These are phyloP conservation scores for Metopia argyrocephala DNA, from an alignment of 2,888 invertebrate species.

Conservation along the genomic window DNA sequence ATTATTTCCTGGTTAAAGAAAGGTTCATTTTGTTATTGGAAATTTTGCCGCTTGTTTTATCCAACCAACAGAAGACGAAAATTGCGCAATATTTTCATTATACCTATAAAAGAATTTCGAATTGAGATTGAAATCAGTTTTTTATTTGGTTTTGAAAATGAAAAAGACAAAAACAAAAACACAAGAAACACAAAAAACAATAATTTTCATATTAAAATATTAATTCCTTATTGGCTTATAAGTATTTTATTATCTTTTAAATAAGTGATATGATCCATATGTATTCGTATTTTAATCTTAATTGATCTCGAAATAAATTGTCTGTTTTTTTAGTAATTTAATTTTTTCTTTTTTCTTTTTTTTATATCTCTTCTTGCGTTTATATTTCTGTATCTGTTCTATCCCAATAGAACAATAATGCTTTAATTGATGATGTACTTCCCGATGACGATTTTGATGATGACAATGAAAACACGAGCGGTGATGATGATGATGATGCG, in stretches of 20 bases:
- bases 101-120: constrained; percentile 20
- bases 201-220: constrained; percentile 19
- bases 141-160: constrained; percentile 23
- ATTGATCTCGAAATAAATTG: constrained; percentile 54
- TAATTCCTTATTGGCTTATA: background rate
- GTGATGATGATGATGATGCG: constrained; percentile 54
- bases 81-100: constrained; percentile 31
- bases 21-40: background rate
- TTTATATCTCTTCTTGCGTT: constrained; percentile 20
- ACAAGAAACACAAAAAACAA: constrained; percentile 15
- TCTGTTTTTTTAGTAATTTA: constrained; percentile 44
- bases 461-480: constrained; percentile 59
- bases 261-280: constrained; percentile 45
- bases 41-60: background rate
- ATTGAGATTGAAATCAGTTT: constrained; percentile 51
- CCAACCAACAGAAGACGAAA: background rate
- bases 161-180: constrained; percentile 18
- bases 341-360: constrained; percentile 23
- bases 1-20: too few relatives aligned
- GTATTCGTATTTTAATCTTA: constrained; percentile 43
- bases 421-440: constrained; percentile 71
- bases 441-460: constrained; percentile 63
- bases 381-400: constrained; percentile 41
- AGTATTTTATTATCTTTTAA: background rate
- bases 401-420: constrained; percentile 70